phyloP scores from a whole-genome alignment of 2,888 invertebrate species.

The Xestia ashworthii region DNA sequence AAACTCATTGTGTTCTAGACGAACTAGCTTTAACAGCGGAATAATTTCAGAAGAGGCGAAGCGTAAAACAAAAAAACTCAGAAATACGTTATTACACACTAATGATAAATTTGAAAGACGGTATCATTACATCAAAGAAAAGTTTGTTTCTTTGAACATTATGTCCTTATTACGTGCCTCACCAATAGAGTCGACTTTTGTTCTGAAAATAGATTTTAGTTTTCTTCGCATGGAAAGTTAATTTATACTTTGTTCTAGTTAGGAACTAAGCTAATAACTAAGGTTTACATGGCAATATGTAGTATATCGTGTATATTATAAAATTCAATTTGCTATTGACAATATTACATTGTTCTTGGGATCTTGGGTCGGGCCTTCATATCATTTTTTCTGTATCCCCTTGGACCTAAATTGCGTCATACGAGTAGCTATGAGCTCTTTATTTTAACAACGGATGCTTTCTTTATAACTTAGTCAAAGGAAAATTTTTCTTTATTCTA shows the following conservation, averaged over 20 bases:
- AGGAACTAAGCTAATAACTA: constrained; percentile 5
- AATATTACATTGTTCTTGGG: not conserved
- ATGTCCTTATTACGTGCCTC: constrained; percentile 24
- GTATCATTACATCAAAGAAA: constrained; percentile 12
- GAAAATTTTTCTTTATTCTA: not conserved
- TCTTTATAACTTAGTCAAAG: constrained; percentile 1
- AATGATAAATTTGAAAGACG: constrained; percentile 4
- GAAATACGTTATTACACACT: constrained; percentile 14
- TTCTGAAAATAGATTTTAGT: constrained; percentile 10
- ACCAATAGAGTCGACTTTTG: constrained; percentile 13
- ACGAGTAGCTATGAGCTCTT: constrained; percentile 11
- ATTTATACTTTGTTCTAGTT: constrained; percentile 22
- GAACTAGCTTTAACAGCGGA: constrained; percentile 25
- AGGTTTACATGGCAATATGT: not conserved
- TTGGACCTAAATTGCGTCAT: constrained; percentile 8
- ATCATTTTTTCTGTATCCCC: not conserved
- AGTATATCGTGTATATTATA: not conserved
- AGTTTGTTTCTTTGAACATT: constrained; percentile 32
- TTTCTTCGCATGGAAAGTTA: constrained; percentile 2
- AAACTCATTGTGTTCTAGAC: constrained; percentile 16
- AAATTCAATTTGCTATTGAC: not conserved
- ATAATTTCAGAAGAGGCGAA: constrained; percentile 49
- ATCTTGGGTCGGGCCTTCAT: not conserved
- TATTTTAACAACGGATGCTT: not conserved
- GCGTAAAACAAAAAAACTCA: constrained; percentile 41